Evolutionary conservation across 2,888 invertebrate species (phyloP), one percentile per base, ranked within the genome.

Genomic region (Spilosoma lubricipeda): DNA sequence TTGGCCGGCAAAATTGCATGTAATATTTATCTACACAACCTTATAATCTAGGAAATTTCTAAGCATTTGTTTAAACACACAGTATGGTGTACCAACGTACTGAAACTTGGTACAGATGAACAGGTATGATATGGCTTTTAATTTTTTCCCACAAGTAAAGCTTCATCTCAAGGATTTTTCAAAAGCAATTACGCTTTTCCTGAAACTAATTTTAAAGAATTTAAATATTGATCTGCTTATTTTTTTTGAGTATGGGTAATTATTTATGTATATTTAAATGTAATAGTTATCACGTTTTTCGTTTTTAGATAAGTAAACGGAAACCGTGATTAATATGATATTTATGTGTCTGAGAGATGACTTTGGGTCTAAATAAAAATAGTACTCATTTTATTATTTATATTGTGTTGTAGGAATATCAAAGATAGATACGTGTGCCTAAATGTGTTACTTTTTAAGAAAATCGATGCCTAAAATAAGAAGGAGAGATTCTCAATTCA

Each of bases 1-100:
- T 66, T 48, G 67, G 70, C 67, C 52, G 70, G 76, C 59, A 67
- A 73, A 67, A 72, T 74, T 74, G 52, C 27, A 69, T 66, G 71
- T 67, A 74, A 73, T 72, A 73, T 20, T 67, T 71, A 67, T 52
- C 65, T 65, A 27, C 42, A 15, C 72, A 66, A 67, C 70, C 70
- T 67, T 52, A 36, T 66, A 71, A 30, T 65, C 30, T 52, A 56
- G 52, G 5, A 71, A 72, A 74, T 72, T 68, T 27, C 73, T 64
- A 64, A 48, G 71, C 48, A 71, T 71, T 71, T 65, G 30, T 18
- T n/a, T 48, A 33, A n/a, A 52, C 69, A 68, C 33, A n/a, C 36
- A n/a, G 56, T 56, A 56, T 36, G 23, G 52, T 68, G n/a, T 33
- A 68, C 39, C 27, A 77, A 72, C 13, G 0, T 27, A 9, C 36